Base-by-base conservation (phyloP, 2,888 invertebrate species). In the Bhutanitis thaidina region DNA sequence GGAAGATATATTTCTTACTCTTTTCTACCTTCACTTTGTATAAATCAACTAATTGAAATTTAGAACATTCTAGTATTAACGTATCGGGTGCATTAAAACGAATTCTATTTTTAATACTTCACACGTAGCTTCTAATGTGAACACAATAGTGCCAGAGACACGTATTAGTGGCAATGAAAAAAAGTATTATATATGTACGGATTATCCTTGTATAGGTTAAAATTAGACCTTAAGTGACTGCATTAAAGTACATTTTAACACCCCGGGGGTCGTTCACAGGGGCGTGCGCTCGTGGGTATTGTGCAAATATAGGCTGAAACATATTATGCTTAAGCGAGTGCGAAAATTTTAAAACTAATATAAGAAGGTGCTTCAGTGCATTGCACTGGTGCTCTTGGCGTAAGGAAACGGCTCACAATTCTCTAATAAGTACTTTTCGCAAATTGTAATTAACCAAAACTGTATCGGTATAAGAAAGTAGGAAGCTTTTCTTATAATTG, bases 31-130 rank as follows among this genome's bases (percentile, higher is more conserved):
- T 20, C 15, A 29, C 7, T 49, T 39, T 50, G 27, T 45, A 51
- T 56, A 55, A 52, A 43, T 30, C 43, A 16, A 16, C 7, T 43
- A 43, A 9, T 51, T 46, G 38, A 43, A 46, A 29, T 37, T n/a
- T n/a, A n/a, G n/a, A 36, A 71, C 65, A 52, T 60, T 14, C 15
- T 74, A 78, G 73, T 73, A 71, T 74, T 69, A 66, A 64, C 60
- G 58, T 64, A 51, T 70, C 72, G 59, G 71, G 71, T 75, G 79
- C 80, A 82, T 72, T 69, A 69, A 77, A 69, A 74, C 62, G 72
- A 72, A 72, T 68, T 74, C 69, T 85, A 85, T 86, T 85, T 86
- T 86, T 84, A 83, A 80, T 84, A 84, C 70, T 67, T 67, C 69
- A 73, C 71, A 64, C 69, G 66, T 75, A 68, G 82, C 80, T 80